These are phyloP conservation scores for Torymus auratus DNA, from an alignment of 2,888 invertebrate genomes.

Conservation along the genomic window DNA sequence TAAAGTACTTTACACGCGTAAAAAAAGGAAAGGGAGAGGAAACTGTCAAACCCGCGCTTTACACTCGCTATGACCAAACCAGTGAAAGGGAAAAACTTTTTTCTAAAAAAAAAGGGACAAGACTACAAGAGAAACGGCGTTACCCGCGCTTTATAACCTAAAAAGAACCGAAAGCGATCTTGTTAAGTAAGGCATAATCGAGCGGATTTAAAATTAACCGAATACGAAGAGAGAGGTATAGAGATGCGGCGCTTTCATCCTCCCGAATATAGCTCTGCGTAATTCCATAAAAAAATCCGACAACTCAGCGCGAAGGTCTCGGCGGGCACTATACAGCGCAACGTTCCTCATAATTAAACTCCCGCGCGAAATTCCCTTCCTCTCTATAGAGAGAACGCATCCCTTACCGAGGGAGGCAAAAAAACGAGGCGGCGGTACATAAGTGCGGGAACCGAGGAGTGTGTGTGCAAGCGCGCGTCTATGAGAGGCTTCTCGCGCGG, in stretches of 20 bases:
- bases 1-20: no score
- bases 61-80: not conserved
- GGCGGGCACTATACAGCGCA: not conserved
- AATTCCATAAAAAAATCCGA: conserved; percentile 54
- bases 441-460: no score
- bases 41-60: no score
- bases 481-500: no score
- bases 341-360: conserved; percentile 54
- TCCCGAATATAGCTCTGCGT: conserved; percentile 12
- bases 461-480: no score
- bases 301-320: conserved; percentile 23
- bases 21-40: no score
- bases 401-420: not conserved
- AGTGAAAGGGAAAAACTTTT: not conserved
- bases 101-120: not conserved
- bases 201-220: conserved; percentile 53
- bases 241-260: not conserved
- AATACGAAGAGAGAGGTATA: not conserved
- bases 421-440: not conserved
- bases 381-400: conserved; percentile 6
- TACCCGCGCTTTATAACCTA: no score
- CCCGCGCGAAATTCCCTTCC: conserved; percentile 37
- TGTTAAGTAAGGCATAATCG: conserved; percentile 42
- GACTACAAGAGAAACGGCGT: no score
- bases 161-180: conserved; percentile 19